Evolutionary conservation across 2,797 vertebrate genomes (phyloP).

Genomic region (Oryzias dopingdopingensis): DNA sequence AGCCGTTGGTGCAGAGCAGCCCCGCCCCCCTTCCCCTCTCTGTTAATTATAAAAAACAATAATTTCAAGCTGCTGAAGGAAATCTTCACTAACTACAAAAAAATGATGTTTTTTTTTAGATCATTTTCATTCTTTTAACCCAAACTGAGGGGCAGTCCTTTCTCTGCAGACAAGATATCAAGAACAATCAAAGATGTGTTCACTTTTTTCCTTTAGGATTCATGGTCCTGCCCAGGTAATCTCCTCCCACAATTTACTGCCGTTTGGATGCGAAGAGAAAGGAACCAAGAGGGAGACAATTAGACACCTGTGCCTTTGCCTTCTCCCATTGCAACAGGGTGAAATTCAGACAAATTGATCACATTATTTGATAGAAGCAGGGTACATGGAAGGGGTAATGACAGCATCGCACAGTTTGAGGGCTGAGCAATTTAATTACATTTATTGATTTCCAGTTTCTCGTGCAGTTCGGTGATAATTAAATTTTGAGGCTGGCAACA

Average conservation of each 20-base stretch:
- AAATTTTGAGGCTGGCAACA: constrained; percentile 38
- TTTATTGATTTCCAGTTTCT: constrained; percentile 64
- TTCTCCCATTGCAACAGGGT: constrained; percentile 20
- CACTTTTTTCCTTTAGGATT: constrained; percentile 26
- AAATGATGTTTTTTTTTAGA: neutral
- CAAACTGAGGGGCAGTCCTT: constrained; percentile 5
- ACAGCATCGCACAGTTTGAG: constrained; percentile 46
- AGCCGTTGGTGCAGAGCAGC: too few relatives aligned
- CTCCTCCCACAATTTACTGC: constrained; percentile 17
- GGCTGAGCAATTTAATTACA: constrained; percentile 60
- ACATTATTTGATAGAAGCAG: constrained; percentile 56
- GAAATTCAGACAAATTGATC: constrained; percentile 56
- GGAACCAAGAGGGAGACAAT: constrained; percentile 47
- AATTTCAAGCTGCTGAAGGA: too few relatives aligned
- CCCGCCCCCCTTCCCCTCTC: too few relatives aligned
- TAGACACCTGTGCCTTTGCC: constrained; percentile 26
- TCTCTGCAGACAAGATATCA: constrained; percentile 5
- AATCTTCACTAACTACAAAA: neutral
- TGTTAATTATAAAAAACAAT: too few relatives aligned
- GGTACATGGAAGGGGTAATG: constrained; percentile 55
- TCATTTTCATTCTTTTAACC: neutral
- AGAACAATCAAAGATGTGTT: constrained; percentile 12
- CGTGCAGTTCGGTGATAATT: constrained; percentile 59
- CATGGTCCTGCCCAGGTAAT: constrained; percentile 26
- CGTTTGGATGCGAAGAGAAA: constrained; percentile 28